These are phyloP conservation scores for Hylaeus anthracinus DNA, from an alignment of 1,140 invertebrate genomes.

Conservation along the genomic window DNA sequence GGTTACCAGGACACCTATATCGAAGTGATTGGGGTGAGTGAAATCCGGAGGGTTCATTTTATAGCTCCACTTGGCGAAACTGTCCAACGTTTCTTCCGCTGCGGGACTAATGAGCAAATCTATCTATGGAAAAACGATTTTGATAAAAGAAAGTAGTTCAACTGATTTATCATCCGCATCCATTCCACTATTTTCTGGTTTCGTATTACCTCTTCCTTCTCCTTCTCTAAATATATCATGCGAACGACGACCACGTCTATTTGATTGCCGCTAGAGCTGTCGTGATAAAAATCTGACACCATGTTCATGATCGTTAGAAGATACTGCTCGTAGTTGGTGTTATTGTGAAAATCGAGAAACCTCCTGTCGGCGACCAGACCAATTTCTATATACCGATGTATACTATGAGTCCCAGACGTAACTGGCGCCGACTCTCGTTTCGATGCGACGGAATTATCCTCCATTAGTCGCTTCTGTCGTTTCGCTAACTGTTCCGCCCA, in stretches of 20 bases:
- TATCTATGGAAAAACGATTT: constrained; percentile 66
- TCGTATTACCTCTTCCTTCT: constrained; percentile 78
- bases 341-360: constrained; percentile 85
- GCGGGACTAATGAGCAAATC: constrained; percentile 82
- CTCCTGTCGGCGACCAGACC: constrained; percentile 85
- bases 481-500: constrained; percentile 77
- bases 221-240: constrained; percentile 82
- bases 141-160: neutral
- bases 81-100: constrained; percentile 84
- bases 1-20: constrained; percentile 88
- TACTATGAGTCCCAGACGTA: constrained; percentile 65
- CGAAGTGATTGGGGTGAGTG: constrained; percentile 87
- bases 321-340: constrained; percentile 84
- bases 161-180: too few relatives aligned
- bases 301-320: constrained; percentile 88
- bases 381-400: constrained; percentile 83
- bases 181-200: too few relatives aligned
- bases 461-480: constrained; percentile 54
- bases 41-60: constrained; percentile 85
- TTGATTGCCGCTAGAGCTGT: constrained; percentile 84
- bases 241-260: constrained; percentile 86
- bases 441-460: constrained; percentile 42
- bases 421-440: neutral
- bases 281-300: constrained; percentile 85
- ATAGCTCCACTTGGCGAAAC: constrained; percentile 87